Percentiles rank a stretch among this genome's conserved stretches.
Conservation (phyloP, 2,797 vertebrate genomes). For the Balearica regulorum region DNA sequence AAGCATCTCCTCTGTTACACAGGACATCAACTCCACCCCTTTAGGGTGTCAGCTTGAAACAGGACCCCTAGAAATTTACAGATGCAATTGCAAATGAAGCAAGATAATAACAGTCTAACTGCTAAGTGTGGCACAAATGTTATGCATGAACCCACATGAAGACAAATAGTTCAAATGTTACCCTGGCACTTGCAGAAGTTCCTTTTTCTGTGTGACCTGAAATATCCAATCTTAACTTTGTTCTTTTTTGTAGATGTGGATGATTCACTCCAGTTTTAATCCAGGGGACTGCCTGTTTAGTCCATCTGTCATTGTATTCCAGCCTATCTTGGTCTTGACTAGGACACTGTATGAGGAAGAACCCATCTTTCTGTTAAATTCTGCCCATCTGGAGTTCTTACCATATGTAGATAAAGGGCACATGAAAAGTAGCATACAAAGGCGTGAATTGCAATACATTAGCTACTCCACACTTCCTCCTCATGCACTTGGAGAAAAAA, state of each 20-base stretch:
- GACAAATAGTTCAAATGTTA: neutral
- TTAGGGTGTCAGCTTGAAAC: neutral
- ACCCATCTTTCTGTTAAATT: neutral
- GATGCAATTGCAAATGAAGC: neutral
- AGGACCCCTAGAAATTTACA: neutral
- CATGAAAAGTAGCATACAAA: neutral
- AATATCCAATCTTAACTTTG: neutral
- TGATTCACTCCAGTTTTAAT: neutral
- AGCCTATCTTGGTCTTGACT: neutral
- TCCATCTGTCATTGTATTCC: neutral
- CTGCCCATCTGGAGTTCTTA: neutral
- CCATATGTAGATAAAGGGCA: neutral
- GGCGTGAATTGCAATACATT: neutral
- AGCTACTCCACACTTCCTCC: neutral
- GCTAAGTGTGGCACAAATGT: neutral
- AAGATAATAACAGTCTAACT: neutral
- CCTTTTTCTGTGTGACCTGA: neutral
- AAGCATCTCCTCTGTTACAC: neutral
- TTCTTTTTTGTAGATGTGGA: neutral
- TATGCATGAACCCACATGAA: neutral
- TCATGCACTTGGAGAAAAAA: neutral
- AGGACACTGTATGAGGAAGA: neutral
- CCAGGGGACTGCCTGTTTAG: neutral
- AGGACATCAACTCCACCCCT: neutral
- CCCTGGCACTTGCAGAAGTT: neutral